phyloP scores from a whole-genome alignment of 2,888 invertebrate species.

The Caenorhabditis doughertyi region DNA sequence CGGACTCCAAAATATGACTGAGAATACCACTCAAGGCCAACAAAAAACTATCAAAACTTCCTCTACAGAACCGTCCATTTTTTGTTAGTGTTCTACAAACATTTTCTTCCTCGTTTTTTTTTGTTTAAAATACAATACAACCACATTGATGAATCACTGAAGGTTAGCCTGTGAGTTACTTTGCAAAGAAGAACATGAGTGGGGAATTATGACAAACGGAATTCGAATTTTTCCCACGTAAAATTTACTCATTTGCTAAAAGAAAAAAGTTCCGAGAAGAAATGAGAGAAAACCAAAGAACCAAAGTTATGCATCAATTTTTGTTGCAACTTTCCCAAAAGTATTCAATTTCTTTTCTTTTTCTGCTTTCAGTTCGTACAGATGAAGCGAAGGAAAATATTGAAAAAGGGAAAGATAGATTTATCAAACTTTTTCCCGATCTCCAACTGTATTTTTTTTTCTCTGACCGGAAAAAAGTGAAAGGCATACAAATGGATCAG shows the following conservation, averaged over 20 bases:
- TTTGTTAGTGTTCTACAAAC: constrained; percentile 21
- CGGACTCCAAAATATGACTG: no score
- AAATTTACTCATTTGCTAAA: not conserved
- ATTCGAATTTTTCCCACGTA: constrained; percentile 6
- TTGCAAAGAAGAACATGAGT: constrained; percentile 9
- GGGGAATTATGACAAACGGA: not conserved
- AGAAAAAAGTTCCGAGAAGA: not conserved
- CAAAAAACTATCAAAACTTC: not conserved
- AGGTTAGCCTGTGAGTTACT: constrained; percentile 15
- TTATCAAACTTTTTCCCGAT: no score
- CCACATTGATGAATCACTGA: constrained; percentile 15
- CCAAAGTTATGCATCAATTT: not conserved
- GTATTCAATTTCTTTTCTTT: not conserved
- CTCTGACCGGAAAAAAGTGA: no score
- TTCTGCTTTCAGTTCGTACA: not conserved
- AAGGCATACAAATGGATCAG: no score
- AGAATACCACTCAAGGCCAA: no score
- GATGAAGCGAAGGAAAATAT: not conserved
- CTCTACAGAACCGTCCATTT: not conserved
- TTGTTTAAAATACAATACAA: constrained; percentile 26
- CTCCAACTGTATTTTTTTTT: no score
- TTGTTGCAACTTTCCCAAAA: not conserved
- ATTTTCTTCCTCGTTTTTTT: not conserved
- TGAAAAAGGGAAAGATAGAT: no score
- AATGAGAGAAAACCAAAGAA: not conserved